These are phyloP conservation scores for Montipora capitata DNA, from an alignment of 92 coral and sea anemone species.

Conservation along the genomic window DNA sequence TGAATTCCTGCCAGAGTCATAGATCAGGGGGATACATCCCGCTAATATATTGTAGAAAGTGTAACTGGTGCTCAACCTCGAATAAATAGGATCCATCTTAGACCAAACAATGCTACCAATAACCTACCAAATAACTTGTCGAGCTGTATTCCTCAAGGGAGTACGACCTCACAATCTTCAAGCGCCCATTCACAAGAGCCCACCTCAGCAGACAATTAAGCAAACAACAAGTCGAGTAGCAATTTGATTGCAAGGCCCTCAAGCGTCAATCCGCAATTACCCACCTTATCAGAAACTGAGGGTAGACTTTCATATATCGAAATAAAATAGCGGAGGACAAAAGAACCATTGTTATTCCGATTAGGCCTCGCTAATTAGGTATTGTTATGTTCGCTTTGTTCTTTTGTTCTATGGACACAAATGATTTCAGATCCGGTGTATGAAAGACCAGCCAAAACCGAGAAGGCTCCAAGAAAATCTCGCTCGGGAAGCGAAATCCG, in stretches of 20 bases:
- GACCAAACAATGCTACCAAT: slow-evolving; percentile 4
- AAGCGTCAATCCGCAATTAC: background rate
- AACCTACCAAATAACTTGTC: slow-evolving; percentile 4
- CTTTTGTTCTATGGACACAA: too few species aligned
- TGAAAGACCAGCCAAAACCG: background rate
- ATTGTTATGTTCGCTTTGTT: too few species aligned
- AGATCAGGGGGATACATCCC: slow-evolving; percentile 39
- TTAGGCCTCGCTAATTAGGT: too few species aligned
- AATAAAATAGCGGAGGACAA: too few species aligned
- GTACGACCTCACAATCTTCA: background rate
- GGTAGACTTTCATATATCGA: too few species aligned
- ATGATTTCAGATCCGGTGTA: too few species aligned
- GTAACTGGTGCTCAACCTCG: slow-evolving; percentile 3
- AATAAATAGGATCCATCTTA: slow-evolving; percentile 14
- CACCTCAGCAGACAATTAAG: background rate
- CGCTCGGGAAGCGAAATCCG: background rate
- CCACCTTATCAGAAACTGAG: background rate
- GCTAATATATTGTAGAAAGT: slow-evolving; percentile 20
- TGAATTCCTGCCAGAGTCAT: slow-evolving; percentile 42
- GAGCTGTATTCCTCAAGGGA: background rate
- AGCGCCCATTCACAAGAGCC: background rate
- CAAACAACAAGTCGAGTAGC: background rate
- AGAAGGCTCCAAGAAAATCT: background rate
- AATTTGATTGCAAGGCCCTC: background rate
- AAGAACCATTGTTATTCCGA: too few species aligned